Base-by-base conservation (phyloP, 2,113 vertebrate genomes). In the Psettodes erumei region DNA sequence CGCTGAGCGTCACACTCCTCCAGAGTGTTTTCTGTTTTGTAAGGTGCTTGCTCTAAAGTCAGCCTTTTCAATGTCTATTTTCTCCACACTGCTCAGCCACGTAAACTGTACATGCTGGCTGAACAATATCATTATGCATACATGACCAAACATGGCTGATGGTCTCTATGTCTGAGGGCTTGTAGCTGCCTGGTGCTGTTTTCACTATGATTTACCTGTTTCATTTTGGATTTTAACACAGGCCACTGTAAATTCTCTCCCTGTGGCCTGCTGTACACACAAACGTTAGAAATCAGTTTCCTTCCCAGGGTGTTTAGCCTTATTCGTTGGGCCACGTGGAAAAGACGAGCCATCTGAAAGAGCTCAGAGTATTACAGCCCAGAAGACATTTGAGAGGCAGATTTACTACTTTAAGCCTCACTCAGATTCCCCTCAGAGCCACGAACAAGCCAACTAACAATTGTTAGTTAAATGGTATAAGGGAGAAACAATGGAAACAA, bases 141-240 rank as follows among this genome's bases (percentile, higher is more conserved):
- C 8, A n/a, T n/a, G n/a, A n/a, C n/a, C n/a, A n/a, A n/a, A n/a
- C n/a, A n/a, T n/a, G n/a, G 51, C 27, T 37, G n/a, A 38, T 38
- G 21, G 33, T 54, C 30, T 54, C 28, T 27, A 32, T 27, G 13
- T 59, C 58, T 28, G 10, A 23, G 47, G 12, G 8, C 8, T 8
- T 10, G 42, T 6, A 6, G 18, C 42, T 19, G 4, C 16, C 19
- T 18, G 2, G 19, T n/a, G 21, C 38, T 59, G 56, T 61, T 42
- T 61, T 61, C 23, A 61, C 37, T 42, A 21, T 63, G 27, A 63
- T 45, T 63, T 63, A 63, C 60, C 40, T 21, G 19, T 43, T 43
- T 62, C 15, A 27, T 27, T 62, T 45, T 12, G 9, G 9, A 18
- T 45, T 19, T 62, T 62, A 45, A 45, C 60, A 62, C 59, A 43